Evolutionary conservation across 2,888 invertebrate genomes (phyloP).

Genomic region (Spodoptera exigua): DNA sequence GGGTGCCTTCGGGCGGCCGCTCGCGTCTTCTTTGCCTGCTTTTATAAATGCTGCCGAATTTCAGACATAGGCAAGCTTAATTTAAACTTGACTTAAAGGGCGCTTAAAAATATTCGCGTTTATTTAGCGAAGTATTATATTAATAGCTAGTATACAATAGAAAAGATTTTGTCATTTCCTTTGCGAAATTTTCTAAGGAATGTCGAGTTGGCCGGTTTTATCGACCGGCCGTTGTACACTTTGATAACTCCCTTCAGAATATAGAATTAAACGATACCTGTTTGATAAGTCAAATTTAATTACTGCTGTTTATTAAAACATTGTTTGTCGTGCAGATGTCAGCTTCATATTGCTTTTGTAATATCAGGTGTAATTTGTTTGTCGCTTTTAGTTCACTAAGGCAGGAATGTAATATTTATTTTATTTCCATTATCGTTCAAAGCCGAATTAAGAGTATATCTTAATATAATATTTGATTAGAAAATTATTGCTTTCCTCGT

Average conservation of each 20-base stretch:
- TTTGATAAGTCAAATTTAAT: constrained; percentile 49
- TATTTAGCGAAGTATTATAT: constrained; percentile 71
- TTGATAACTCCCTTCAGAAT: constrained; percentile 34
- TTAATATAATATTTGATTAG: too few relatives aligned
- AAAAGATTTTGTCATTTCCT: constrained; percentile 62
- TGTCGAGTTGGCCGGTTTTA: constrained; percentile 32
- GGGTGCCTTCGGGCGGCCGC: constrained; percentile 81
- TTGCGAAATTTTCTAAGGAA: constrained; percentile 50
- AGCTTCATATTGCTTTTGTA: constrained; percentile 22
- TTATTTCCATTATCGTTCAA: too few relatives aligned
- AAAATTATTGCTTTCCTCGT: too few relatives aligned
- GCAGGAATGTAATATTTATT: too few relatives aligned
- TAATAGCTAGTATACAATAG: constrained; percentile 62
- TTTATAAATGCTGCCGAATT: constrained; percentile 83
- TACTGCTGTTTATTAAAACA: constrained; percentile 45
- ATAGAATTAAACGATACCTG: constrained; percentile 48
- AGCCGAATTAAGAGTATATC: too few relatives aligned
- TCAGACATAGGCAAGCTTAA: constrained; percentile 83
- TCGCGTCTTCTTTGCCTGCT: constrained; percentile 74
- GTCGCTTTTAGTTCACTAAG: not conserved
- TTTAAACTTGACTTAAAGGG: constrained; percentile 83
- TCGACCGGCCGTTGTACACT: constrained; percentile 31
- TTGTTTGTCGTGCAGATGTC: constrained; percentile 48
- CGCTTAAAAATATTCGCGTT: constrained; percentile 73
- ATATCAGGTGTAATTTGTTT: constrained; percentile 17